phyloP scores from a whole-genome alignment of 2,113 vertebrate genomes.

The Ibidorhyncha struthersii region DNA sequence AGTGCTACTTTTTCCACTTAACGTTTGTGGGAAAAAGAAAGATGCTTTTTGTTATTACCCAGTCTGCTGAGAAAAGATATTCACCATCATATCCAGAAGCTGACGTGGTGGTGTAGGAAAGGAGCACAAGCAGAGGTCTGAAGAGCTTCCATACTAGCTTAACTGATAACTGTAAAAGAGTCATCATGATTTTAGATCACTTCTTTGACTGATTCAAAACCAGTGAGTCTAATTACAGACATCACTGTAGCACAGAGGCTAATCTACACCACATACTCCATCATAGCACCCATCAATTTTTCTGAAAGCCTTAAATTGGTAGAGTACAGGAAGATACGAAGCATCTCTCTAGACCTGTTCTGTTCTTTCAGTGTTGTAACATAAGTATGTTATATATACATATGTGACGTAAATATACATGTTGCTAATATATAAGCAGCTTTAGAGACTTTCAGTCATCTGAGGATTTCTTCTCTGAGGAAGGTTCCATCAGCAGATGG shows the following conservation, averaged over 20 bases:
- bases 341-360: neutral
- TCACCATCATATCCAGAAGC: neutral
- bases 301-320: neutral
- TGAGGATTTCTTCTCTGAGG: neutral
- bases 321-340: neutral
- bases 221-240: neutral
- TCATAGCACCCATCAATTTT: neutral
- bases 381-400: neutral
- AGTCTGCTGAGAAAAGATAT: neutral
- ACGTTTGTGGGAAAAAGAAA: neutral
- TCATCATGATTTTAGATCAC: neutral
- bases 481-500: neutral
- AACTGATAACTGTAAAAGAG: neutral
- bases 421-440: neutral
- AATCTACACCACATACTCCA: neutral
- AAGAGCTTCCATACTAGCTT: neutral
- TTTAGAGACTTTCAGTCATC: neutral
- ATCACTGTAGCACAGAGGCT: neutral
- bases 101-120: neutral
- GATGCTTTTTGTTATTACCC: neutral
- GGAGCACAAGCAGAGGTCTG: neutral
- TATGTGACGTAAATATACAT: neutral
- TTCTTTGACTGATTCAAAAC: neutral
- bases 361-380: neutral
- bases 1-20: neutral